Base-by-base conservation (phyloP, 2,113 vertebrate genomes). In the Nannospalax galili region DNA sequence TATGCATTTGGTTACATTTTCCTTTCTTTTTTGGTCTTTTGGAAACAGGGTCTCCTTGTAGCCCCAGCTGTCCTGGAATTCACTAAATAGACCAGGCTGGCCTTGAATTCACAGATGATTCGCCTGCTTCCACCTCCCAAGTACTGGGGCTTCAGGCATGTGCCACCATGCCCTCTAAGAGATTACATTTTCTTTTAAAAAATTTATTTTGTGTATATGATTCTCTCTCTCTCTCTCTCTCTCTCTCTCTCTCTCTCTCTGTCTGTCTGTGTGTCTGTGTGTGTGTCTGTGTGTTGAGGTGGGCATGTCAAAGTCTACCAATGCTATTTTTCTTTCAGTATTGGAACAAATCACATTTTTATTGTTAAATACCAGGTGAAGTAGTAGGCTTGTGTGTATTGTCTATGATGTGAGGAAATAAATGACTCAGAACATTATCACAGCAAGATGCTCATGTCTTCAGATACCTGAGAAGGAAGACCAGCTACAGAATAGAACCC, bases 291-390 rank as follows among this genome's bases (percentile, higher is more conserved):
- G 28, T 45, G 9, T 45, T 26, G 28, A 45, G 26, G 64, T 81
- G 1, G 77, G 26, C 87, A 35, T 84, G n/a, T 92, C 22, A 84
- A 37, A 94, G 52, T 64, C n/a, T 15, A 86, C 26, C n/a, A 82
- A 70, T 30, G 19, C 73, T 70, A 9, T 80, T 92, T 93, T 91
- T 52, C 40, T 60, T 94, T 90, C 11, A 84, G 45, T 84, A 26
- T 81, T 95, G 42, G 70, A 92, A 77, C 52, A 86, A 90, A 87
- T 74, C 28, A 67, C 11, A 11, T 93, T 93, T 86, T 91, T 67
- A 86, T 92, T 94, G 79, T 94, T 87, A 90, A 91, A 93, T 17
- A 87, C n/a, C 80, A 95, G 80, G 70, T 87, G 84, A 91, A 94
- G n/a, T n/a, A n/a, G n/a, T n/a, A n/a, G n/a, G n/a, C n/a, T n/a